phyloP scores from a whole-genome alignment of 2,888 invertebrate species.

The Drosophila nr. perissopoda region DNA sequence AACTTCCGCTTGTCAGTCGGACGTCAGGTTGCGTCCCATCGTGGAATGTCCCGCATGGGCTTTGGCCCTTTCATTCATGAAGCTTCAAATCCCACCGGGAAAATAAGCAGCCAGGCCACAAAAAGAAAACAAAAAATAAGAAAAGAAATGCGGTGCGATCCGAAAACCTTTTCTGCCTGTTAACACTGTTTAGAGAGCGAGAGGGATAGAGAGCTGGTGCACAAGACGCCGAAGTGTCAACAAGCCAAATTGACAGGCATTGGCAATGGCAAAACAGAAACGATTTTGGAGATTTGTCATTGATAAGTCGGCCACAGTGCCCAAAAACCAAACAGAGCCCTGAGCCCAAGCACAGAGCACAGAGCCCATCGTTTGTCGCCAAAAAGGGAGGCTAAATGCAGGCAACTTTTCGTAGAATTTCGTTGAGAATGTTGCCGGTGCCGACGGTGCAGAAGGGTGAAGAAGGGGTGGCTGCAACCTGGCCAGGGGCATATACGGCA shows the following conservation, averaged over 20 bases:
- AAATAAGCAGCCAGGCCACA: constrained; percentile 67
- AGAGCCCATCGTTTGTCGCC: constrained; percentile 7
- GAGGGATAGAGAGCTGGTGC: constrained; percentile 25
- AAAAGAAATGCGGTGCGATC: constrained; percentile 56
- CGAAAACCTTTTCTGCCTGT: constrained; percentile 57
- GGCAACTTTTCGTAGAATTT: constrained; percentile 68
- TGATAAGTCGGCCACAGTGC: constrained; percentile 74
- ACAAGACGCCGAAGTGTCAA: constrained; percentile 75
- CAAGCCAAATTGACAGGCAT: constrained; percentile 77
- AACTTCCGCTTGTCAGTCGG: constrained; percentile 75
- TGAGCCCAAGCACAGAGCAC: background rate
- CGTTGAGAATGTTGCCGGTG: constrained; percentile 35
- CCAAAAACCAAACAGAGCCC: constrained; percentile 22
- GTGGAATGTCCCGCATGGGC: constrained; percentile 48
- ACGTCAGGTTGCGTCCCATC: constrained; percentile 12
- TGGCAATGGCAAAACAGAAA: constrained; percentile 69
- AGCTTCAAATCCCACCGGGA: constrained; percentile 74
- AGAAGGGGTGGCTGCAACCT: constrained; percentile 5
- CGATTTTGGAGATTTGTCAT: constrained; percentile 81
- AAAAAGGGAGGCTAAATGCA: constrained; percentile 57
- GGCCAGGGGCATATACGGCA: background rate
- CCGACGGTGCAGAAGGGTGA: constrained; percentile 36
- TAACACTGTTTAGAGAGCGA: constrained; percentile 1
- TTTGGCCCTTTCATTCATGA: constrained; percentile 73
- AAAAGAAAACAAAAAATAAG: constrained; percentile 24